Conservation (phyloP, 2,888 invertebrate genomes). For the Atethmia centrago region DNA sequence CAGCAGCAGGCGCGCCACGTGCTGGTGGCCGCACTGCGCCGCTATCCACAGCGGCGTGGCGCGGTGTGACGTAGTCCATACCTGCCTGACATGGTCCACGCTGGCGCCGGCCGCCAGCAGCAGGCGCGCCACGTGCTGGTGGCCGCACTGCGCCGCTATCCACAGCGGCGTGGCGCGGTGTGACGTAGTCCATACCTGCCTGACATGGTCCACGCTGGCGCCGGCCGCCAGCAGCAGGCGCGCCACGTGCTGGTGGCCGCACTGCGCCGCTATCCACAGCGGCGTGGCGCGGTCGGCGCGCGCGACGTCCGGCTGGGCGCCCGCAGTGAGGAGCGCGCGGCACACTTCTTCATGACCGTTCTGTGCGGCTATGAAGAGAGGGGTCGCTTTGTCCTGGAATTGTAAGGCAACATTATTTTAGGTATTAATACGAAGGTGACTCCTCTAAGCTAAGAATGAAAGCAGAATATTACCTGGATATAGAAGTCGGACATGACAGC, state of each 20-base stretch:
- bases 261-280: slow-evolving; percentile 98
- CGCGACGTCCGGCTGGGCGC: slow-evolving; percentile 93
- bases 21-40: slow-evolving; percentile 91
- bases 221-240: slow-evolving; percentile 94
- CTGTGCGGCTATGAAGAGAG: slow-evolving; percentile 98
- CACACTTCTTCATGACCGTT: slow-evolving; percentile 97
- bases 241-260: slow-evolving; percentile 96
- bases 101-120: no score
- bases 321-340: slow-evolving; percentile 93
- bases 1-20: slow-evolving; percentile 94
- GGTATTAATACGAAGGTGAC: no score
- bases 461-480: neutral
- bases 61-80: no score
- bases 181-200: slow-evolving; percentile 91
- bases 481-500: neutral
- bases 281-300: slow-evolving; percentile 96
- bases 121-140: neutral
- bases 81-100: no score
- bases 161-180: no score
- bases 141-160: neutral
- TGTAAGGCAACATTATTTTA: accelerated
- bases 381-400: slow-evolving; percentile 96
- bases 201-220: slow-evolving; percentile 94
- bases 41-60: no score
- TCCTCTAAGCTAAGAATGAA: no score